Percentiles rank a stretch among this genome's conserved stretches.
Evolutionary conservation across 2,797 vertebrate genomes (phyloP).

Genomic region (Trachurus trachurus): DNA sequence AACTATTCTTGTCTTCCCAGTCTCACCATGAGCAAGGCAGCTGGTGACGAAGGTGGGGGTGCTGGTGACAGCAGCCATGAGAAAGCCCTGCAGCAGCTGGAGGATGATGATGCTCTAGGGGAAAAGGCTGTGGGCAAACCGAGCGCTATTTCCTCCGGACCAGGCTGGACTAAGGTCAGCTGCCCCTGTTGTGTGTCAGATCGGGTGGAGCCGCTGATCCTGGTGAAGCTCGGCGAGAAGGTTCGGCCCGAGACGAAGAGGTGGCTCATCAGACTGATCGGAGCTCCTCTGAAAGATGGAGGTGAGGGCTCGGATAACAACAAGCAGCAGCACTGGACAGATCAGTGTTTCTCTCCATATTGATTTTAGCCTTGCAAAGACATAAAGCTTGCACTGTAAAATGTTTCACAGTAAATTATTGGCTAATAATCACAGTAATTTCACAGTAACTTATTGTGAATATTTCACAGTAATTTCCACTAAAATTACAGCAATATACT

Average conservation of each 20-base stretch:
- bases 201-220: constrained; percentile 82
- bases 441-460: too few relatives aligned
- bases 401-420: too few relatives aligned
- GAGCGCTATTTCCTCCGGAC: neutral
- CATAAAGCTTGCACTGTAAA: neutral
- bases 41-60: constrained; percentile 35
- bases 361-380: neutral
- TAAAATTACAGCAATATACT: too few relatives aligned
- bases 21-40: constrained; percentile 69
- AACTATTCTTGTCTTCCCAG: constrained; percentile 44
- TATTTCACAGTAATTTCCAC: too few relatives aligned
- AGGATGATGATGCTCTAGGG: constrained; percentile 4
- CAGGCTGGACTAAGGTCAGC: constrained; percentile 82
- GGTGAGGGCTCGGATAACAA: constrained; percentile 64
- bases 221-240: constrained; percentile 81
- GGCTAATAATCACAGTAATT: too few relatives aligned
- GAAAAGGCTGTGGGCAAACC: constrained; percentile 16
- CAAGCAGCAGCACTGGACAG: neutral
- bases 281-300: constrained; percentile 79
- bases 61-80: neutral
- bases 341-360: neutral
- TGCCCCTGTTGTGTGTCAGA: constrained; percentile 82
- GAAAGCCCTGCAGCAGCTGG: neutral
- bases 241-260: constrained; percentile 84
- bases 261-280: constrained; percentile 85